Evolutionary conservation across 2,113 vertebrate genomes (phyloP), one percentile per base, ranked within the genome.

Genomic region (Raja brachyura): DNA sequence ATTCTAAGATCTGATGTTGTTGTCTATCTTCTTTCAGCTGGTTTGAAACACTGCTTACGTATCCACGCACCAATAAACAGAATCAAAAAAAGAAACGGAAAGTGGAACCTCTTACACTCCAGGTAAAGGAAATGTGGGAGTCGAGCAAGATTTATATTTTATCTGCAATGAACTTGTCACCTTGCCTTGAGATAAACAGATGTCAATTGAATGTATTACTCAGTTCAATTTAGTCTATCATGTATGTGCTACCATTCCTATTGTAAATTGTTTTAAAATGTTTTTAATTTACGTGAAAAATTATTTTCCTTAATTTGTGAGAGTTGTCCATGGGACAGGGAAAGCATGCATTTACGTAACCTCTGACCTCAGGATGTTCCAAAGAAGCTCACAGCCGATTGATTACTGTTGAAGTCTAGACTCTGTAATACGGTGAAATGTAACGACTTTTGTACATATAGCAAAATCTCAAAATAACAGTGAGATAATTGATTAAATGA

Each of bases 61-160:
- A 99, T 94, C 98, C 98, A 0, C 96, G 97, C 94, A 99, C 98
- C 93, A 99, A 99, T 95, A 99, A 99, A 94, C 99, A 98, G 95
- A 99, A 99, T 95, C 98, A 98, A 96, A 99, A 99, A 96, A 99
- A 99, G 95, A 99, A 99, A 94, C 97, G 99, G 95, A 99, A 99
- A 94, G 98, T 99, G 5, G 99, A 99, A 95, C 97, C 98, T 7
- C 97, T 98, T 13, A 98, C 97, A 74, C 97, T 97, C 0, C 99
- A 99, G 98, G 98, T 99, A 97, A 96, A 66, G 54, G 16, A 86
- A 86, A 86, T 86, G 25, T n/a, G 28, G 83, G 83, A 63, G 56
- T 28, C 25, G 0, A 48, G 39, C 39, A 48, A 48, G 39, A 48
- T 48, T 48, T 48, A 1, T 0, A 48, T 48, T 48, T 48, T 1